Conservation (phyloP, 2,888 invertebrate genomes). For the Nymphalis c-album region DNA sequence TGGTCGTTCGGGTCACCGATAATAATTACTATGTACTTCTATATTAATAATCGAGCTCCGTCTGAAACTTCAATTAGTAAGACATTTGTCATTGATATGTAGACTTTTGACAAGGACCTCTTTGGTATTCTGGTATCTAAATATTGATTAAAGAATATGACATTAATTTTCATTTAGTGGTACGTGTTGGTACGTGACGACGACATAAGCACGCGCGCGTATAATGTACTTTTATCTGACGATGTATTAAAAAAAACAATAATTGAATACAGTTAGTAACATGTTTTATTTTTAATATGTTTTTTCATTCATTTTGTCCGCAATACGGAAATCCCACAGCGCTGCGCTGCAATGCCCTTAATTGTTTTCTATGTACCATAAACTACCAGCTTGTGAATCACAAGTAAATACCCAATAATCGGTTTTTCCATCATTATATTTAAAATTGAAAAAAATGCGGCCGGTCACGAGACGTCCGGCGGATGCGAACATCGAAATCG, state of each 20-base stretch:
- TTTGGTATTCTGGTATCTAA: no score
- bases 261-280: not conserved
- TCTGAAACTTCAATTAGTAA: not conserved
- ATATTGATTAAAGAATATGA: no score
- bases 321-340: conserved; percentile 30
- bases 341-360: conserved; percentile 24
- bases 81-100: not conserved
- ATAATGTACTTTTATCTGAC: no score
- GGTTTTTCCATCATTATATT: conserved; percentile 17
- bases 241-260: no score
- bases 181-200: no score
- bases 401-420: conserved; percentile 24
- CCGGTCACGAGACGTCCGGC: no score
- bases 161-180: no score
- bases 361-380: conserved; percentile 26
- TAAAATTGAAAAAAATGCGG: not conserved
- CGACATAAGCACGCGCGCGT: no score
- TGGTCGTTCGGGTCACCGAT: conserved; percentile 9
- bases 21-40: conserved; percentile 1
- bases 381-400: conserved; percentile 13
- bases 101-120: no score
- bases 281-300: conserved; percentile 10
- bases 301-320: conserved; percentile 11
- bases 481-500: no score
- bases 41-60: not conserved